Percentiles rank a stretch among this genome's conserved stretches.
Conservation (phyloP, 2,113 vertebrate species). For the Gavialis gangeticus region DNA sequence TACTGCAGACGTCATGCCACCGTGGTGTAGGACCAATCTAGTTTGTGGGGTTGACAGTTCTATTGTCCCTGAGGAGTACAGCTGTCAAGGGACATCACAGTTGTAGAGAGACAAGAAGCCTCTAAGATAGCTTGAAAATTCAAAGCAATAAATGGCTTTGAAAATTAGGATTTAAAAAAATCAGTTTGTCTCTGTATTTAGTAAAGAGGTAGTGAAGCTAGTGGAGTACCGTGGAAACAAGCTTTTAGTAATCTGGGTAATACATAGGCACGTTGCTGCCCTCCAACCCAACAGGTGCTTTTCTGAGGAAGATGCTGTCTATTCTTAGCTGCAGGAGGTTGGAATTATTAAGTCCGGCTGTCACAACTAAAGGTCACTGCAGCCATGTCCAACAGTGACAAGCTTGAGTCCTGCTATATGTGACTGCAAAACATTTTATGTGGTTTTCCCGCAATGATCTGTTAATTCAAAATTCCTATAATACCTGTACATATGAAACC, state of each 20-base stretch:
- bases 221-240: not conserved
- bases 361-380: not conserved
- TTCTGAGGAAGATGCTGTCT: not conserved
- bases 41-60: not conserved
- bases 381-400: not conserved
- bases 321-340: not conserved
- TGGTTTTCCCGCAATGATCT: not conserved
- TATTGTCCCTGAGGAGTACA: not conserved
- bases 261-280: not conserved
- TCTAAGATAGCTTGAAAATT: slow-evolving; percentile 23
- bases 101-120: not conserved
- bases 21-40: not conserved
- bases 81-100: not conserved
- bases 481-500: not conserved
- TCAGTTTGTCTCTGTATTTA: not conserved
- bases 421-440: not conserved
- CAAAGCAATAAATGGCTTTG: slow-evolving; percentile 11
- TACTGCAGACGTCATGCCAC: too few relatives aligned
- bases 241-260: not conserved
- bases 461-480: not conserved
- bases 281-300: not conserved
- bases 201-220: not conserved
- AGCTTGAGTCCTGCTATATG: not conserved
- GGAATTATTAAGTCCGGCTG: not conserved
- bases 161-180: slow-evolving; percentile 9